Percentiles rank a stretch among this genome's conserved stretches.
These are phyloP conservation scores for Leptoteleia sp. DNA, from an alignment of 1,140 invertebrate genomes.

Conservation along the genomic window DNA sequence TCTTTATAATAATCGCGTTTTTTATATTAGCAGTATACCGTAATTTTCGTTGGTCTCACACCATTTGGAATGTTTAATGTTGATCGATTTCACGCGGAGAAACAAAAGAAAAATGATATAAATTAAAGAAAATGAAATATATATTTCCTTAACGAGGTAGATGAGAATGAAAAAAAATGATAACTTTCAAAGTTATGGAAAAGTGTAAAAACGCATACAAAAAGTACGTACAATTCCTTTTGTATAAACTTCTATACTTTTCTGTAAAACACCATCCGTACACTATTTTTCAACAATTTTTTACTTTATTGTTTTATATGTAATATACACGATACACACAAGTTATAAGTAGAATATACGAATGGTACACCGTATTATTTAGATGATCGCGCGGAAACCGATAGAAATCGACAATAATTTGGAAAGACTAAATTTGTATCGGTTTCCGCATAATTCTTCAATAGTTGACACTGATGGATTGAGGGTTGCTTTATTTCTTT, in stretches of 20 bases:
- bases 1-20: slow-evolving; percentile 49
- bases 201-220: slow-evolving; percentile 50
- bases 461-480: slow-evolving; percentile 14
- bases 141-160: slow-evolving; percentile 41
- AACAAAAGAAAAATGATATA: neutral
- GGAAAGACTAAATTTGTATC: slow-evolving; percentile 42
- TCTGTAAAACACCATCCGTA: slow-evolving; percentile 41
- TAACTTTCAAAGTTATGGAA: slow-evolving; percentile 30
- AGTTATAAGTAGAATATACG: slow-evolving; percentile 34
- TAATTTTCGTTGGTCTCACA: slow-evolving; percentile 49
- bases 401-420: slow-evolving; percentile 62
- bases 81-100: slow-evolving; percentile 19
- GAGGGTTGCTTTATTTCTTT: neutral
- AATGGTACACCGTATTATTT: slow-evolving; percentile 46
- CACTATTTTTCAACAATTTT: slow-evolving; percentile 59
- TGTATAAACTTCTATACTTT: slow-evolving; percentile 55
- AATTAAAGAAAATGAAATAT: slow-evolving; percentile 6
- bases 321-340: slow-evolving; percentile 56
- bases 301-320: slow-evolving; percentile 63
- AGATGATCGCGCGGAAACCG: slow-evolving; percentile 42
- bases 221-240: slow-evolving; percentile 38
- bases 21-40: slow-evolving; percentile 40
- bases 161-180: slow-evolving; percentile 15
- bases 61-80: slow-evolving; percentile 19
- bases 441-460: slow-evolving; percentile 49